Percentiles rank a stretch among this genome's conserved stretches.
Conservation (phyloP, 2,888 invertebrate species). For the Thumatha senex region DNA sequence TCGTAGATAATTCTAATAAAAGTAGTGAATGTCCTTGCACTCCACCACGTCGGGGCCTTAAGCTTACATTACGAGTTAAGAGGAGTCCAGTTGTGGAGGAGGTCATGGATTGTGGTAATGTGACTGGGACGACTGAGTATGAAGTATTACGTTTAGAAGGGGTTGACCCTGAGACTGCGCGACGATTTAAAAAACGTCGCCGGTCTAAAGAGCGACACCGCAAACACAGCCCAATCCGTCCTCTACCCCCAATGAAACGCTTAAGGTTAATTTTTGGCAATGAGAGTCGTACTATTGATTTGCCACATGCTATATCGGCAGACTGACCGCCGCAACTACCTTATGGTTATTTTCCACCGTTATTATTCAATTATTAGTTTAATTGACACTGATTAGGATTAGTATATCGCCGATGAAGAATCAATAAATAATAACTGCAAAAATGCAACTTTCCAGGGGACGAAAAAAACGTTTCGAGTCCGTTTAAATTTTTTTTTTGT, state of each 20-base stretch:
- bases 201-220: slow-evolving; percentile 76
- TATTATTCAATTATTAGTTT: slow-evolving; percentile 80
- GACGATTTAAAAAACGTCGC: slow-evolving; percentile 82
- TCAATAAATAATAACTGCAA: too few species aligned
- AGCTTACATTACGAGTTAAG: slow-evolving; percentile 93
- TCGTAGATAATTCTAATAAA: slow-evolving; percentile 74
- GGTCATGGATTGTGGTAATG: slow-evolving; percentile 88
- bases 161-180: slow-evolving; percentile 82
- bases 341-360: slow-evolving; percentile 79
- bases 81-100: slow-evolving; percentile 94
- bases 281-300: slow-evolving; percentile 94
- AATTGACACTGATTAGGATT: slow-evolving; percentile 80
- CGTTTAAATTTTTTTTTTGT: too few species aligned
- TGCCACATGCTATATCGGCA: slow-evolving; percentile 89
- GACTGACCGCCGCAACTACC: slow-evolving; percentile 77
- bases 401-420: too few species aligned
- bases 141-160: slow-evolving; percentile 93
- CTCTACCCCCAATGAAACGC: slow-evolving; percentile 91
- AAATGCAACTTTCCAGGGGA: too few species aligned
- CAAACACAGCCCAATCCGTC: slow-evolving; percentile 80
- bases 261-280: slow-evolving; percentile 94
- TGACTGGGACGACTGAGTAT: slow-evolving; percentile 90
- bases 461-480: too few species aligned
- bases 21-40: slow-evolving; percentile 81
- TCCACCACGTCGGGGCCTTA: slow-evolving; percentile 86